These are phyloP conservation scores for Pseudochaenichthys georgianus DNA, from an alignment of 2,797 vertebrate genomes.

Conservation along the genomic window DNA sequence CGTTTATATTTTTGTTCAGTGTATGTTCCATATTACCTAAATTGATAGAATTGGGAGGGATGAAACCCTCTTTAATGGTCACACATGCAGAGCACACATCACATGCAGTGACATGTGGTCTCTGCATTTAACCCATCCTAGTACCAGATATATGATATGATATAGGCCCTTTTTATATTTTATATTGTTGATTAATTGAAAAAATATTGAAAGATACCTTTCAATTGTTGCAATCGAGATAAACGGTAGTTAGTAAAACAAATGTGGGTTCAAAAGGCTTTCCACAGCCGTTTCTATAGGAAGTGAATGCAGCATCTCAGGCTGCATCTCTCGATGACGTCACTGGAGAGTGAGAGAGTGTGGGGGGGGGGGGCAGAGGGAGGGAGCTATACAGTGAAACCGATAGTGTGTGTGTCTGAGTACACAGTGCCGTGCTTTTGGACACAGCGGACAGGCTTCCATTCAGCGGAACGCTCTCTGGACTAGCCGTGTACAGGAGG, in stretches of 20 bases:
- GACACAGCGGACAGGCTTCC: constrained; percentile 13
- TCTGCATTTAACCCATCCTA: too few species aligned
- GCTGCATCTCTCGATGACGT: constrained; percentile 46
- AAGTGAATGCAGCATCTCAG: constrained; percentile 24
- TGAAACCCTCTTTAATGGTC: too few species aligned
- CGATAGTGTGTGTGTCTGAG: neutral
- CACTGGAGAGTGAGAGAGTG: constrained; percentile 22
- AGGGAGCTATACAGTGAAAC: neutral
- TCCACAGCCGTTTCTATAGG: neutral
- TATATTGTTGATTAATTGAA: neutral
- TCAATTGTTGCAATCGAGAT: neutral
- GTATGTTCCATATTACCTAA: neutral
- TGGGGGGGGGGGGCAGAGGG: neutral
- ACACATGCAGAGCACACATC: too few species aligned
- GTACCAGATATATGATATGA: neutral
- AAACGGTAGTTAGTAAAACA: neutral
- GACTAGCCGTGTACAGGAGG: constrained; percentile 1
- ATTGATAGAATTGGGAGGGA: neutral
- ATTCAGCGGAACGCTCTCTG: neutral
- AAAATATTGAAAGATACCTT: too few species aligned
- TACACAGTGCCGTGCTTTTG: neutral
- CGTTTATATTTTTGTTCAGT: too few species aligned
- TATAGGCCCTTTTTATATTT: too few species aligned
- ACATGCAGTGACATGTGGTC: too few species aligned
- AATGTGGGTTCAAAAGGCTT: too few species aligned